phyloP scores from a whole-genome alignment of 2,113 vertebrate species.

The Podarcis muralis region DNA sequence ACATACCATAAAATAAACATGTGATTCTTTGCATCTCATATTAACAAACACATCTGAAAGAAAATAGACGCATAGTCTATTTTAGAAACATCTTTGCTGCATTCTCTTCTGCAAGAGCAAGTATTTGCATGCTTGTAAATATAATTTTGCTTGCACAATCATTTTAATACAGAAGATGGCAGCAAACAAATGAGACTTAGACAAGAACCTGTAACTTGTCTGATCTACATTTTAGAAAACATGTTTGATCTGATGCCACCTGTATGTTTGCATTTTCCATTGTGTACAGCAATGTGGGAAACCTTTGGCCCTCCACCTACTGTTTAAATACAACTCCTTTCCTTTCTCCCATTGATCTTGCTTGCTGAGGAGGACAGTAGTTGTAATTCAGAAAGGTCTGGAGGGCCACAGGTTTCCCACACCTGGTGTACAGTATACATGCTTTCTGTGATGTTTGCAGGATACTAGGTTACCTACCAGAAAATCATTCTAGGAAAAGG shows the following conservation, averaged over 20 bases:
- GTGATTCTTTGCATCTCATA: too few relatives aligned
- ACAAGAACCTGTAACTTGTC: neutral
- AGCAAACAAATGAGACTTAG: slow-evolving; percentile 9
- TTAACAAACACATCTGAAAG: too few relatives aligned
- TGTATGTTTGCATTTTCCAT: neutral
- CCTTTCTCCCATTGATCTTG: too few relatives aligned
- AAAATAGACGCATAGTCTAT: neutral
- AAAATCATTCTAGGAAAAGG: neutral
- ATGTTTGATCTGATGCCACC: neutral
- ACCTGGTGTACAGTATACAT: neutral
- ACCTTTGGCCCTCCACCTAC: too few relatives aligned
- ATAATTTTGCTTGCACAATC: neutral
- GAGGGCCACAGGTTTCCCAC: too few relatives aligned
- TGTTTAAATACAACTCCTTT: too few relatives aligned
- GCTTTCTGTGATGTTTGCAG: neutral
- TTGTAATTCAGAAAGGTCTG: too few relatives aligned
- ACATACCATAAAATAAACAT: too few relatives aligned
- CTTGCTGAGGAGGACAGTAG: too few relatives aligned
- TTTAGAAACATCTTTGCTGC: neutral
- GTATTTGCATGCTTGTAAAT: neutral
- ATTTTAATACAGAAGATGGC: slow-evolving; percentile 14
- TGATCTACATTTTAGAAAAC: neutral
- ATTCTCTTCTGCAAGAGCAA: neutral
- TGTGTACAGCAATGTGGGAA: neutral
- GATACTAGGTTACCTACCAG: neutral